Percentiles rank a stretch among this genome's conserved stretches.
These are phyloP conservation scores for Coturnix japonica DNA, from an alignment of 2,113 vertebrate genomes.

Conservation along the genomic window DNA sequence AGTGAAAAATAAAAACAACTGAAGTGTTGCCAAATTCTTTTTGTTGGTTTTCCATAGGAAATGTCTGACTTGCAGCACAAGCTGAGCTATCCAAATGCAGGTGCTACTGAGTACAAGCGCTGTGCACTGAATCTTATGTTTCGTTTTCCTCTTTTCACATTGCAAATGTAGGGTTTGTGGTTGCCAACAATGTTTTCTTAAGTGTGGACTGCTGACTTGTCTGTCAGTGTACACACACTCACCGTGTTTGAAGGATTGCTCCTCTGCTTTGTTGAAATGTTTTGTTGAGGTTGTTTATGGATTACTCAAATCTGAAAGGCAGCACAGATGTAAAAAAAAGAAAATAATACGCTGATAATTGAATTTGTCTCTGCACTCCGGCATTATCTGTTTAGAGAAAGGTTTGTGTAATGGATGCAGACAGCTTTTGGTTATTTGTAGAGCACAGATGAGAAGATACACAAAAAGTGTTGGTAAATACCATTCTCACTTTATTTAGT, in stretches of 20 bases:
- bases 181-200: not conserved
- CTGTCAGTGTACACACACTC: not conserved
- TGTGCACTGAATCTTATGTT: not conserved
- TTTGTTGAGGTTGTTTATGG: slow-evolving; percentile 1
- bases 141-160: not conserved
- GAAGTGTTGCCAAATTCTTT: not conserved
- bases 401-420: not conserved
- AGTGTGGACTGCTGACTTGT: not conserved
- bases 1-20: not conserved
- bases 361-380: not conserved
- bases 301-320: not conserved
- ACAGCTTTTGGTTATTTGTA: not conserved
- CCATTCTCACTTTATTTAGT: not conserved
- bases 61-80: accelerated
- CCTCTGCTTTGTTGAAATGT: slow-evolving; percentile 25
- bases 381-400: not conserved
- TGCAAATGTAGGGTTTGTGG: not conserved
- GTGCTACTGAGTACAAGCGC: not conserved
- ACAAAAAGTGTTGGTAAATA: not conserved
- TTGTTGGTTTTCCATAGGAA: not conserved
- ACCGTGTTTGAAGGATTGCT: not conserved
- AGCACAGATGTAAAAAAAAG: not conserved
- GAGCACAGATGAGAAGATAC: not conserved
- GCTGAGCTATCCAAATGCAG: not conserved
- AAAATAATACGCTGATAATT: not conserved